Evolutionary conservation across 2,888 invertebrate genomes (phyloP), one percentile per base, ranked within the genome.

Genomic region (Octodonta nipae): DNA sequence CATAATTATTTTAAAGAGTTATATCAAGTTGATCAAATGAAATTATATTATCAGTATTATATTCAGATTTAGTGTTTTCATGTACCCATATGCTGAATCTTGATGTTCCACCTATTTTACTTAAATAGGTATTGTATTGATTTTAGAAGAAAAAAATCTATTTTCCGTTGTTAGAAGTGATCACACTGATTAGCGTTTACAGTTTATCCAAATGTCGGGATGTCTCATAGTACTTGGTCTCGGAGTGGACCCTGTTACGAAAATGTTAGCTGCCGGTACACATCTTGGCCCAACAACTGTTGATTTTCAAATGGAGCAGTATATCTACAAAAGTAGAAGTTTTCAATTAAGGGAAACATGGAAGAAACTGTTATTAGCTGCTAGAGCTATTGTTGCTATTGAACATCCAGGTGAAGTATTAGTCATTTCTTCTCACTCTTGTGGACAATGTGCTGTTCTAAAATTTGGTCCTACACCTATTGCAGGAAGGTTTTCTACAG

Each of bases 191-290:
- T n/a, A n/a, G n/a, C n/a, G n/a, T n/a, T n/a, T n/a, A n/a, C n/a
- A n/a, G n/a, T n/a, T n/a, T n/a, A n/a, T n/a, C 81, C 78, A 71
- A 84, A 95, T 95, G 95, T 95, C 93, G 80, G 93, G 92, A 86
- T 89, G 88, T 68, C 68, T 82, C 64, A 85, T 86, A 55, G 73
- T 81, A 51, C 73, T 96, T 54, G 68, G 81, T 65, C 77, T 96
- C 61, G 86, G 85, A 64, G 93, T 96, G 73, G 95, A 93, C 61
- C 98, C 99, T 76, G 91, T 96, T 50, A 88, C 88, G 54, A 96
- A 96, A 65, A 89, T 98, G 82, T 75, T 98, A 65, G 88, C 87
- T 46, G 93, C 93, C 35, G 78, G 80, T 52, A 88, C 92, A 58
- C 96, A 98, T 61, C 69, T 95, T 53, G 95, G 95, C 47, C 79